phyloP scores from a whole-genome alignment of 2,888 invertebrate species.

The Himalopsyche kuldschensis region DNA sequence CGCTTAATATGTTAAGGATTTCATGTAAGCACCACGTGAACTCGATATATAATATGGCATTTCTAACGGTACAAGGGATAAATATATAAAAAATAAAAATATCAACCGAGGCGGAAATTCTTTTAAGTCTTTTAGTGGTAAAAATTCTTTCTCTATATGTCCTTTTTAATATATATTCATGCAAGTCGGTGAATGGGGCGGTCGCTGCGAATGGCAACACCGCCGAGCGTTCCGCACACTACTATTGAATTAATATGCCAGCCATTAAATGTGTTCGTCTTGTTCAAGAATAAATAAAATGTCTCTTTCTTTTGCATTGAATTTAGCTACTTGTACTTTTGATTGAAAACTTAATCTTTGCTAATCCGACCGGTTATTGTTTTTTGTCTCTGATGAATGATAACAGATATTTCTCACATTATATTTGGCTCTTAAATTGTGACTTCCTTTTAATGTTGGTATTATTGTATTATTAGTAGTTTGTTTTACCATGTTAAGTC shows the following conservation, averaged over 20 bases:
- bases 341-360: background rate
- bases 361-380: background rate
- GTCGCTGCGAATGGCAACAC: background rate
- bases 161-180: background rate
- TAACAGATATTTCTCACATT: too few species aligned
- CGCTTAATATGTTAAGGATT: conserved; percentile 12
- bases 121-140: conserved; percentile 27
- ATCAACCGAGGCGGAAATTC: conserved; percentile 7
- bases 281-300: conserved; percentile 3
- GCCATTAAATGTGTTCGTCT: conserved; percentile 24
- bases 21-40: conserved; percentile 14
- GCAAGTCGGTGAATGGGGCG: background rate
- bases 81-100: conserved; percentile 6
- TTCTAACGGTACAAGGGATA: conserved; percentile 23
- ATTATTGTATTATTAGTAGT: background rate
- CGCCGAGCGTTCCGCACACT: background rate
- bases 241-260: conserved; percentile 15
- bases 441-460: background rate
- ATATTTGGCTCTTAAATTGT: background rate
- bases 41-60: conserved; percentile 5
- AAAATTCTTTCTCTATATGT: conserved; percentile 11
- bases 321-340: background rate
- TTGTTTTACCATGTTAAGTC: background rate
- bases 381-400: too few species aligned
- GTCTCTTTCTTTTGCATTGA: conserved; percentile 7